Percentiles rank a stretch among this genome's conserved stretches.
Evolutionary conservation across 2,888 invertebrate genomes (phyloP).

Genomic region (Heliconius charithonia): DNA sequence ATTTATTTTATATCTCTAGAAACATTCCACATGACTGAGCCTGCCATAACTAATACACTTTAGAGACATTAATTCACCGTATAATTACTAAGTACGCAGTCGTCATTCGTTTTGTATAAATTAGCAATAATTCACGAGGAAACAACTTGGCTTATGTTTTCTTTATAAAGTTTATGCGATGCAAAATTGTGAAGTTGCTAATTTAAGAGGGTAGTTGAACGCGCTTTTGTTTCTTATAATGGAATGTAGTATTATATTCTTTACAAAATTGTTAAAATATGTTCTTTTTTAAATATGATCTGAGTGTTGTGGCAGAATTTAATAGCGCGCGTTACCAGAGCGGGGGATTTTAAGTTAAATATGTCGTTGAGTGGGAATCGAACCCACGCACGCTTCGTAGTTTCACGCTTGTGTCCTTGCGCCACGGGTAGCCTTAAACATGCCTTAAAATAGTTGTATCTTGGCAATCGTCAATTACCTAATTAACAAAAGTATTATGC

Average conservation of each 20-base stretch:
- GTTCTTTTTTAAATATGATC: too few species aligned
- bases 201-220: not conserved
- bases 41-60: conserved; percentile 13
- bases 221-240: not conserved
- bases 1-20: not conserved
- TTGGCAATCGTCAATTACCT: too few species aligned
- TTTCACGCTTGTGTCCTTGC: too few species aligned
- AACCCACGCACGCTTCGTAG: too few species aligned
- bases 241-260: not conserved
- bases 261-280: not conserved
- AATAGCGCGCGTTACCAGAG: too few species aligned
- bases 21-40: conserved; percentile 2
- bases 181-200: conserved; percentile 14
- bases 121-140: conserved; percentile 53
- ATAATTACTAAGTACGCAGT: conserved; percentile 24
- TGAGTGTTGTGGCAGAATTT: too few species aligned
- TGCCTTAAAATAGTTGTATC: too few species aligned
- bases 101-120: conserved; percentile 45
- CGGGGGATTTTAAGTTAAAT: too few species aligned
- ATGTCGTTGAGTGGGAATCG: too few species aligned
- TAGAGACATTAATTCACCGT: conserved; percentile 17
- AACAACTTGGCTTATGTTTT: conserved; percentile 54
- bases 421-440: too few species aligned
- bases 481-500: too few species aligned
- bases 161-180: conserved; percentile 51